These are phyloP conservation scores for Aldrovandia affinis DNA, from an alignment of 2,797 vertebrate species.

Conservation along the genomic window DNA sequence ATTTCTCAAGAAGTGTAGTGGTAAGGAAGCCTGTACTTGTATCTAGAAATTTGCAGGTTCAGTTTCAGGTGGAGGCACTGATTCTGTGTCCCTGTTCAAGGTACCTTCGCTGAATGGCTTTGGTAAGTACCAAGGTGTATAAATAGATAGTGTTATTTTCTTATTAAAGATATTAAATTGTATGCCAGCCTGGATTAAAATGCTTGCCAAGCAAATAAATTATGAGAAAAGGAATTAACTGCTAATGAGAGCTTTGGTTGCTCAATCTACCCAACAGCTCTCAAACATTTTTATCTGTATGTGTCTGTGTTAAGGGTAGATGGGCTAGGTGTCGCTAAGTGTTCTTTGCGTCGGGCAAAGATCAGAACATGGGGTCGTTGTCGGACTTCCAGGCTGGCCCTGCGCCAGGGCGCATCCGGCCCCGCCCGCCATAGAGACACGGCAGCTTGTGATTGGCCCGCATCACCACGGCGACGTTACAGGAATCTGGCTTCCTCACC, in stretches of 20 bases:
- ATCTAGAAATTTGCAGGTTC: not conserved
- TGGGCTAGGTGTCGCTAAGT: not conserved
- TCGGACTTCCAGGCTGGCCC: slow-evolving; percentile 65
- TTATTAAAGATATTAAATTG: not conserved
- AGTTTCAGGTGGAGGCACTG: not conserved
- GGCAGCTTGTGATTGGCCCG: slow-evolving; percentile 75
- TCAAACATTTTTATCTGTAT: not conserved
- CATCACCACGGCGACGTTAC: slow-evolving; percentile 74
- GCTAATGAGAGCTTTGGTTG: not conserved
- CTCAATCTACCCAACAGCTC: not conserved
- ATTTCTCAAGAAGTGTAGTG: not conserved
- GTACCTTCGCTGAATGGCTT: not conserved
- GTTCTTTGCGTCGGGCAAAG: not conserved
- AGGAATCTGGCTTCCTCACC: slow-evolving; percentile 73
- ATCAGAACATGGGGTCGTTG: slow-evolving; percentile 71
- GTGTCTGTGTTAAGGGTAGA: not conserved
- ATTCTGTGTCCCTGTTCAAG: not conserved
- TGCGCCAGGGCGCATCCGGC: slow-evolving; percentile 56
- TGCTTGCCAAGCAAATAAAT: not conserved
- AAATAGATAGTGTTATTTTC: not conserved
- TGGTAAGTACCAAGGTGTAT: not conserved
- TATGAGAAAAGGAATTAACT: not conserved
- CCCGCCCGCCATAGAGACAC: slow-evolving; percentile 69
- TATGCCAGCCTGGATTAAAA: not conserved
- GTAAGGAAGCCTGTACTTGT: not conserved